Conservation (phyloP, 1,140 invertebrate species). For the Diachasma alloeum region DNA sequence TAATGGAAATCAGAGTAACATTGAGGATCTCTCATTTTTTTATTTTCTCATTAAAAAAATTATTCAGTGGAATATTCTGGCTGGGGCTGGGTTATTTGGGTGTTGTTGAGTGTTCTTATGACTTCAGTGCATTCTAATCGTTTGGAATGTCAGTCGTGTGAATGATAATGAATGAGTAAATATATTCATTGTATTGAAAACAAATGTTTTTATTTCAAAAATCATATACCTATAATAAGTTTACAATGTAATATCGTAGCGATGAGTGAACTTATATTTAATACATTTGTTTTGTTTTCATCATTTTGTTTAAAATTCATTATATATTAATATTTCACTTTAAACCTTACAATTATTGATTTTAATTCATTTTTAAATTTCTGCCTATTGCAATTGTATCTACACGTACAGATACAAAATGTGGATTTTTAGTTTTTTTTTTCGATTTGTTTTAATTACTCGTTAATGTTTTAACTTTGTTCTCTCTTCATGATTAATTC, state of each 20-base stretch:
- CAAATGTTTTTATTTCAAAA: constrained; percentile 65
- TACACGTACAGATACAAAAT: constrained; percentile 62
- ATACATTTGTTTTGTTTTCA: constrained; percentile 37
- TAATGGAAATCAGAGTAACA: constrained; percentile 13
- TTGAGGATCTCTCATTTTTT: not conserved
- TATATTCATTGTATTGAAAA: constrained; percentile 53
- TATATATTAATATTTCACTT: constrained; percentile 63
- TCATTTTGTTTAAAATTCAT: constrained; percentile 51
- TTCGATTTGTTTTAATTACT: constrained; percentile 16
- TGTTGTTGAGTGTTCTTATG: not conserved
- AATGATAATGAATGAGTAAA: not conserved
- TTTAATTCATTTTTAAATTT: constrained; percentile 40
- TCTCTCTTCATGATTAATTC: not conserved
- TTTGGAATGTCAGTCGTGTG: constrained; percentile 26
- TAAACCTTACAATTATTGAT: constrained; percentile 55
- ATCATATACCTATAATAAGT: constrained; percentile 57
- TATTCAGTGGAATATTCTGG: not conserved
- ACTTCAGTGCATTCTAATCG: not conserved
- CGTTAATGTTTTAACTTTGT: constrained; percentile 16
- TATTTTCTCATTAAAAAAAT: not conserved
- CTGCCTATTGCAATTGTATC: constrained; percentile 59
- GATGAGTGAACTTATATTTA: constrained; percentile 53
- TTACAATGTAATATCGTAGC: constrained; percentile 49
- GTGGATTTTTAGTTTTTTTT: constrained; percentile 37
- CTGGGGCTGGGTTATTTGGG: not conserved